Evolutionary conservation across 2,888 invertebrate genomes (phyloP).

Genomic region (Cataglyphis albicans): DNA sequence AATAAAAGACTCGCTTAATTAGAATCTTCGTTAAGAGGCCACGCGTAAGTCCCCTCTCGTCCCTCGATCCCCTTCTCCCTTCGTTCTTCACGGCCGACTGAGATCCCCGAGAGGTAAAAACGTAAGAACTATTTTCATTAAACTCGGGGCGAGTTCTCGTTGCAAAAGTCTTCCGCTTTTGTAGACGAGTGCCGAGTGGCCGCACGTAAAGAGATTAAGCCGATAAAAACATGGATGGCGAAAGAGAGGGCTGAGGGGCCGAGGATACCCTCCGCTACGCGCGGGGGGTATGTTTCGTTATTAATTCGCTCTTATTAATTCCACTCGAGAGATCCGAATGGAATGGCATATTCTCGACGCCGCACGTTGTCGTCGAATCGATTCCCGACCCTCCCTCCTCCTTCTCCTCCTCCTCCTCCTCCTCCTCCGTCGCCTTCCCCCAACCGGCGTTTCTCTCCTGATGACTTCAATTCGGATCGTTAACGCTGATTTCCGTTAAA

Average conservation of each 20-base stretch:
- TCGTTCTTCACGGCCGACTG: constrained; percentile 49
- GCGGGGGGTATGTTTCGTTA: constrained; percentile 64
- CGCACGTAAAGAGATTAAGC: constrained; percentile 74
- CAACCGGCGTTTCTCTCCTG: background rate
- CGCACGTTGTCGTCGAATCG: constrained; percentile 55
- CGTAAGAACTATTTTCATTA: constrained; percentile 84
- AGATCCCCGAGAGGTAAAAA: constrained; percentile 78
- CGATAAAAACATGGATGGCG: constrained; percentile 55
- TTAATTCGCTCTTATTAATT: constrained; percentile 74
- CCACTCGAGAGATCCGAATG: constrained; percentile 56
- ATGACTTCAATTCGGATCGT: constrained; percentile 60
- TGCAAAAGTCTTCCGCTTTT: constrained; percentile 76
- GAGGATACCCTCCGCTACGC: background rate
- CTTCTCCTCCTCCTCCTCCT: background rate
- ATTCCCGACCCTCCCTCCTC: constrained; percentile 34
- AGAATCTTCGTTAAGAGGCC: constrained; percentile 81
- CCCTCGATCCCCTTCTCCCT: constrained; percentile 61
- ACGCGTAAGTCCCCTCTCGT: constrained; percentile 67
- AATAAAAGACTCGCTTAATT: constrained; percentile 75
- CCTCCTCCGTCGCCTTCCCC: background rate
- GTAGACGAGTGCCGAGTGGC: constrained; percentile 69
- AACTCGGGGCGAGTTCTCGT: constrained; percentile 76
- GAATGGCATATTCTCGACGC: constrained; percentile 59
- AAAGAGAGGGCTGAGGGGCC: background rate
- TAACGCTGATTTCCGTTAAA: constrained; percentile 52